Base-by-base conservation (phyloP, 2,888 invertebrate genomes). In the Cheilosia variabilis region DNA sequence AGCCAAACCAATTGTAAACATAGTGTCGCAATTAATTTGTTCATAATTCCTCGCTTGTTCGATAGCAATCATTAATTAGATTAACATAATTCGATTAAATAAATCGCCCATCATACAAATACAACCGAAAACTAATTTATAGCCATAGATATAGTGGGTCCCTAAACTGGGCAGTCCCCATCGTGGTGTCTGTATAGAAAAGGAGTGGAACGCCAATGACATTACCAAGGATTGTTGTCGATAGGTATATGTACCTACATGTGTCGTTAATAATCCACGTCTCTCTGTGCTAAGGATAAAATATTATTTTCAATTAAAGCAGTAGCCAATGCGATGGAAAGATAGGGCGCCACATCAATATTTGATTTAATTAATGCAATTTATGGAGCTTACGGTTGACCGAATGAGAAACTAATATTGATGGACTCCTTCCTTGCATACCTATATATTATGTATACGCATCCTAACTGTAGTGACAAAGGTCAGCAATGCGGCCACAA, bases 221-320 rank as follows among this genome's bases (percentile, higher is more conserved):
- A 52, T 9, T 52, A 41, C 47, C 73, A 75, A 80, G 75, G 75
- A 84, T 80, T 84, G 71, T 77, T 17, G 37, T 83, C 63, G 65
- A 73, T 71, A 22, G 68, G 41, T 31, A 50, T 31, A 37, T 57
- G 24, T 34, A 71, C 53, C n/a, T 82, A 76, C 76, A 78, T 83
- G 73, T 84, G 75, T 80, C 80, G 80, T 80, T 84, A 80, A 84
- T 84, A 84, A 84, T 84, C 75, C 69, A 80, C 60, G 75, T 76
- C 80, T 68, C 79, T 41, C 84, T 65, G 84, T 76, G 71, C 75
- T 84, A 84, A 80, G 84, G 84, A 84, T 84, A 84, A 84, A 84
- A 84, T 84, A 84, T 84, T 84, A 84, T 80, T 84, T 84, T 84
- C 84, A 84, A 84, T 84, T 84, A 84, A 84, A 84, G 84, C 84